Base-by-base conservation (phyloP, 2,888 invertebrate genomes). In the Barypeithes pellucidus region DNA sequence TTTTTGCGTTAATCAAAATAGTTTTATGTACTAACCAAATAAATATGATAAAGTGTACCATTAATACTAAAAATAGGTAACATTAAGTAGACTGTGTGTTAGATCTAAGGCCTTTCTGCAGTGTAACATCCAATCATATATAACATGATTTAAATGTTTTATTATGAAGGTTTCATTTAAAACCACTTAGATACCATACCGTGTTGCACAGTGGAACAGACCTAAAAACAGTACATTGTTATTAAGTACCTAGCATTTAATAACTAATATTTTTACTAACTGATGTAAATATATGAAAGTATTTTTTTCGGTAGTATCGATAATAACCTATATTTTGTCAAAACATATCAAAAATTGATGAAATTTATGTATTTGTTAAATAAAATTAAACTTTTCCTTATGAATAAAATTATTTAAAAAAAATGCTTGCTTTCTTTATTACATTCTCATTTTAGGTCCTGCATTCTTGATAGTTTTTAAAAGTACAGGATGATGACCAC, bases 311-410 rank as follows among this genome's bases (percentile, higher is more conserved):
- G 82, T 82, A 81, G 82, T 77, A 60, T 75, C 75, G 76, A 80
- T 79, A 29, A 29, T 29, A 77, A 81, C 81, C 79, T 82, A 83
- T 83, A 81, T 83, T 83, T 83, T 83, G 82, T 83, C 81, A 81
- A 81, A 76, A 83, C 83, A 83, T 83, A 83, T 83, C 83, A 83
- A 79, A 80, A 78, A 66, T 62, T 71, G 61, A 73, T 61, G 61
- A 73, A 73, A 50, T 24, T 72, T 72, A 72, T 60, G 72, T 67
- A 72, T 67, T 72, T 72, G 72, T 72, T 72, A 66, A 66, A 70
- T 47, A 65, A 70, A 65, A 57, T 33, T 57, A 52, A 70, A 70
- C 47, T 70, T 68, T 70, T 70, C 70, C 70, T 63, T 70, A 70
- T 57, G 36, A 70, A 65, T 70, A 65, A 60, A 68, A 47, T 67